A percentile compares a stretch with the other conserved stretches of the same genome.
phyloP scores from a whole-genome alignment of 2,113 vertebrate species.

The Ascaphus truei region DNA sequence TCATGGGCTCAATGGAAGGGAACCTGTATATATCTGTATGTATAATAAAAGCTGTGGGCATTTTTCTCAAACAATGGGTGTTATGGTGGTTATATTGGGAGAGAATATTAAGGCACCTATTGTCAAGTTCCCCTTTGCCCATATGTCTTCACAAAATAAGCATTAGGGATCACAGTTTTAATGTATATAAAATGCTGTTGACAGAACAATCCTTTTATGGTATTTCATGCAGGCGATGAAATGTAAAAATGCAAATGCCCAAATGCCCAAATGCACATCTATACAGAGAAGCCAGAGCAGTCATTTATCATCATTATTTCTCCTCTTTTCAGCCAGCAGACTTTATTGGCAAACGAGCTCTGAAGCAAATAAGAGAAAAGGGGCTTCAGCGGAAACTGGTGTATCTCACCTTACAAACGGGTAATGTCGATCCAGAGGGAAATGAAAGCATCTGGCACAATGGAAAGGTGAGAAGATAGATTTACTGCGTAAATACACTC shows the following conservation, averaged over 20 bases:
- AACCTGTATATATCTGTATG: too few relatives aligned
- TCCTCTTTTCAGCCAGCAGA: conserved; percentile 73
- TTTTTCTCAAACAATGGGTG: too few relatives aligned
- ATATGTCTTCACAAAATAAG: too few relatives aligned
- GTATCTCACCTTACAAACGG: conserved; percentile 81
- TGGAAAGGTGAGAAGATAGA: conserved; percentile 74
- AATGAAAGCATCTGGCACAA: conserved; percentile 91
- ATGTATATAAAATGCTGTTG: too few relatives aligned
- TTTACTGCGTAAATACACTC: too few relatives aligned
- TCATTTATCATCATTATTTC: conserved; percentile 48
- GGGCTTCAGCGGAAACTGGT: conserved; percentile 82
- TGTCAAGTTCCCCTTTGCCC: too few relatives aligned
- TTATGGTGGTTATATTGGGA: too few relatives aligned
- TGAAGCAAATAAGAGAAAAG: conserved; percentile 82
- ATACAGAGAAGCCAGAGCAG: conserved; percentile 34
- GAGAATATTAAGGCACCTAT: too few relatives aligned
- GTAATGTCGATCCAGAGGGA: conserved; percentile 88
- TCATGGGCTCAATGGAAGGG: too few relatives aligned
- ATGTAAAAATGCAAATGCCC: conserved; percentile 42
- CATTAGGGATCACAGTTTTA: too few relatives aligned
- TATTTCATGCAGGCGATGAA: conserved; percentile 41
- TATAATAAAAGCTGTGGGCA: too few relatives aligned
- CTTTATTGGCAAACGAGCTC: conserved; percentile 87
- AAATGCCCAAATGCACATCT: conserved; percentile 43
- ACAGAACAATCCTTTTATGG: conserved; percentile 45